Conservation (phyloP, 2,888 invertebrate genomes). For the Tubulanus polymorphus region DNA sequence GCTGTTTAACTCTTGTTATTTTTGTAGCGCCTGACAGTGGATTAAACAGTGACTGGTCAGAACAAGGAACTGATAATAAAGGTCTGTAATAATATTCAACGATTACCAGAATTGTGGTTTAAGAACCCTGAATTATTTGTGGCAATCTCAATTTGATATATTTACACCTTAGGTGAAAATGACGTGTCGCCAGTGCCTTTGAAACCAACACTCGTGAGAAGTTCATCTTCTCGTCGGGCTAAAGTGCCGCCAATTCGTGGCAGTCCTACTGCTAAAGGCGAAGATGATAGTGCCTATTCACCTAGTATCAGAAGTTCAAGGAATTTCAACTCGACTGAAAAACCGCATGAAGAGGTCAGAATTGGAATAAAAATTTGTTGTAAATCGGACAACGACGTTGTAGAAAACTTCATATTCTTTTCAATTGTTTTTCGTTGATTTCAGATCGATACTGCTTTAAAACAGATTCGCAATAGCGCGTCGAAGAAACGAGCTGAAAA, state of each 20-base stretch:
- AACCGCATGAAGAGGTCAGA: too few species aligned
- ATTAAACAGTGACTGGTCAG: too few species aligned
- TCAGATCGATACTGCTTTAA: constrained; percentile 44
- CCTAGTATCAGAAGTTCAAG: constrained; percentile 31
- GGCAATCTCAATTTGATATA: too few species aligned
- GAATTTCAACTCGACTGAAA: constrained; percentile 10
- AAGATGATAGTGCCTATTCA: constrained; percentile 42
- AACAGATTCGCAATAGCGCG: constrained; percentile 52
- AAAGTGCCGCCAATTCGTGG: constrained; percentile 43
- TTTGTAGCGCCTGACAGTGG: too few species aligned
- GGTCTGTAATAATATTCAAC: too few species aligned
- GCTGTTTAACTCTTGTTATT: too few species aligned
- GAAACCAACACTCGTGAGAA: constrained; percentile 43
- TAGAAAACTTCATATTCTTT: background rate
- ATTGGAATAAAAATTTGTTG: background rate
- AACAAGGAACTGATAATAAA: too few species aligned
- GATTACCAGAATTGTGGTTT: too few species aligned
- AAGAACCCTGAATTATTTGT: too few species aligned
- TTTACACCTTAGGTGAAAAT: too few species aligned
- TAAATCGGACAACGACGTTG: background rate
- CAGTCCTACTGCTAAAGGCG: constrained; percentile 18
- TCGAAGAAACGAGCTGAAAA: constrained; percentile 76
- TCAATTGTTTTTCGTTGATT: background rate
- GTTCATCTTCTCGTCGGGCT: constrained; percentile 36
- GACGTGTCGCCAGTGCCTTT: constrained; percentile 43